These are phyloP conservation scores for Nerophis ophidion DNA, from an alignment of 2,113 vertebrate species.

Conservation along the genomic window DNA sequence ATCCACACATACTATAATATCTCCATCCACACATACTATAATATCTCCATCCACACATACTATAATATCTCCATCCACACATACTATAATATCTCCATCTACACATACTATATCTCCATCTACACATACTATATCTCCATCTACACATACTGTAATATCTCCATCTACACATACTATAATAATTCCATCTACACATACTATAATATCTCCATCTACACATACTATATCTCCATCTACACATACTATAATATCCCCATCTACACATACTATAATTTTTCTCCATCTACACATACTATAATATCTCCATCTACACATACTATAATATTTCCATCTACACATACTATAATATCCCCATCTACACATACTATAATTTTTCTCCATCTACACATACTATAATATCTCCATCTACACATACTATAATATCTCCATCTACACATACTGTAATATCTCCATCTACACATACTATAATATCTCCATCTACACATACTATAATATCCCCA, in stretches of 20 bases:
- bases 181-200: not conserved
- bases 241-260: not conserved
- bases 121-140: conserved; percentile 1
- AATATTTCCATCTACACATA: not conserved
- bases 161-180: not conserved
- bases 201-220: not conserved
- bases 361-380: too few relatives aligned
- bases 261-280: not conserved
- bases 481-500: not conserved
- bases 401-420: not conserved
- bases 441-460: not conserved
- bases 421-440: not conserved
- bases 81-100: not conserved
- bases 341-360: not conserved
- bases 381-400: not conserved
- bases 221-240: not conserved
- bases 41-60: not conserved
- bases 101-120: not conserved
- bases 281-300: not conserved
- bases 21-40: not conserved
- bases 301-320: not conserved
- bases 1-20: not conserved
- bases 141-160: not conserved
- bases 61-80: not conserved
- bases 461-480: not conserved